Evolutionary conservation across 2,797 vertebrate genomes (phyloP).

Genomic region (Salmo trutta): DNA sequence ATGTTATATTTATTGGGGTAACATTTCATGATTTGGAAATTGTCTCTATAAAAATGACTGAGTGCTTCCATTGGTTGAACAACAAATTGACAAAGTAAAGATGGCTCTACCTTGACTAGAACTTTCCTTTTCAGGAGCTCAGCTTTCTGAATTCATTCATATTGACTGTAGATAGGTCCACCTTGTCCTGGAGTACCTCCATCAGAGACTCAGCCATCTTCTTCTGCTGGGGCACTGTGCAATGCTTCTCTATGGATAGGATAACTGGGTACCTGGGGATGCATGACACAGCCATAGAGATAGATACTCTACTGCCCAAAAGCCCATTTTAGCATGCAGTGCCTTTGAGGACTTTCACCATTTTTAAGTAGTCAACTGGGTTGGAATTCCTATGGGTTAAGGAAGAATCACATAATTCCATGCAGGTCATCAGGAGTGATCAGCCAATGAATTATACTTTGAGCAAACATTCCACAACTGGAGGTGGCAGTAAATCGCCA

Average conservation of each 20-base stretch:
- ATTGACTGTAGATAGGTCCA: constrained; percentile 85
- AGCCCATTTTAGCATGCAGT: no score
- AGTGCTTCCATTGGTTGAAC: not conserved
- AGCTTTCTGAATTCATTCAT: constrained; percentile 79
- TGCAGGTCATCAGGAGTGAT: no score
- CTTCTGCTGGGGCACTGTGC: constrained; percentile 90
- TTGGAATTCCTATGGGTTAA: no score
- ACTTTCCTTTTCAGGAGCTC: constrained; percentile 88
- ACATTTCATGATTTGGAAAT: not conserved
- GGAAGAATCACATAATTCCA: no score
- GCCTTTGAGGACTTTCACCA: no score
- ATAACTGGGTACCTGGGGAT: constrained; percentile 85
- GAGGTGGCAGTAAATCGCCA: no score
- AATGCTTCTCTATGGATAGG: constrained; percentile 92
- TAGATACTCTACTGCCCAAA: no score
- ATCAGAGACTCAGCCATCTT: constrained; percentile 89
- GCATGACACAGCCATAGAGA: not conserved
- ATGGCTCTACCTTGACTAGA: constrained; percentile 85
- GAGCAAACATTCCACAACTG: no score
- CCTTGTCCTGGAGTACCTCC: constrained; percentile 88
- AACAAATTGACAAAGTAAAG: not conserved
- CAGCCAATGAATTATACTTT: no score
- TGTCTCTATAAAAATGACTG: not conserved
- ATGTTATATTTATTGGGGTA: not conserved
- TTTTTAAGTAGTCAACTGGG: no score